Base-by-base conservation (phyloP, 2,888 invertebrate species). In the Apomyelois bistriatella region DNA sequence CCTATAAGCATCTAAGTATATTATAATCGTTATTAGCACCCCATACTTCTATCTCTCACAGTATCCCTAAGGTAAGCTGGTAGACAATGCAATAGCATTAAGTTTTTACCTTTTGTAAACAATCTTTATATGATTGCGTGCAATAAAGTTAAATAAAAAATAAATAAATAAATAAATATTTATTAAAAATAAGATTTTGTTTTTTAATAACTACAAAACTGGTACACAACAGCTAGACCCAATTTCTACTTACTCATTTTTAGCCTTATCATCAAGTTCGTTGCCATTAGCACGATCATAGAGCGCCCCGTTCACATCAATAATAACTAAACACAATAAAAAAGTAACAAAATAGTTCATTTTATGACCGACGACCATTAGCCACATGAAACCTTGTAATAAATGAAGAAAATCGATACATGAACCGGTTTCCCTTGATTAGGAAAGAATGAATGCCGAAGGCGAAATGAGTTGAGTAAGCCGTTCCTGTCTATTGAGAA, bases 231-330 rank as follows among this genome's bases (percentile, higher is more conserved):
- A n/a, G n/a, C 2, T 32, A 32, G 10, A 32, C 7, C 32, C 22
- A 43, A 43, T 9, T 30, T 30, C 5, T 35, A 47, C 41, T 51
- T 38, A 30, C n/a, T 40, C 28, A 40, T 13, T 43, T 48, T 3
- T 59, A 15, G 32, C 15, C 9, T 32, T 64, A 2, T 64, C 59
- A n/a, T 76, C 72, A 37, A 78, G 54, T 66, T 74, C 74, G 46
- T 77, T 73, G 15, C 82, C 85, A 55, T 70, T 77, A 56, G 70
- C 78, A 56, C 77, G 72, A 58, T 84, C 79, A 66, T 72, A 85
- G 28, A 72, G 22, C 7, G 48, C 63, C 32, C 70, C 70, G 22
- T 69, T 62, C 51, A 61, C 71, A 48, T 53, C 55, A 53, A 58
- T 63, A 60, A 72, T 59, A 59, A 72, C 58, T 38, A 60, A 67